Evolutionary conservation across 2,888 invertebrate genomes (phyloP).

Genomic region (Machimus rusticus): DNA sequence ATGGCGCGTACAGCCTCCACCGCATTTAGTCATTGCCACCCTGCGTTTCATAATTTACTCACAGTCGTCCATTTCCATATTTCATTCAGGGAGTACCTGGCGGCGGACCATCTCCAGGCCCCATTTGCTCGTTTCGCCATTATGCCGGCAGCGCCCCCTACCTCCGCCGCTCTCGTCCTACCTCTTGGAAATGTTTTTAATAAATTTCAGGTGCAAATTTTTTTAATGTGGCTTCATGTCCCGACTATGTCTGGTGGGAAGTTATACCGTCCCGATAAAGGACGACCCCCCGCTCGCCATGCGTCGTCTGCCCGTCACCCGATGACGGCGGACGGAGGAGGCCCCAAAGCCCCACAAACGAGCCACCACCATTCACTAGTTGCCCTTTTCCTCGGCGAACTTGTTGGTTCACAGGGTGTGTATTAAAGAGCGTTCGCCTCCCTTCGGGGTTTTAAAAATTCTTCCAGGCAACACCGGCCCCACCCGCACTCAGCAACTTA

Average conservation of each 20-base stretch:
- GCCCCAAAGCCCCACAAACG: background rate
- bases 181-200: slow-evolving; percentile 1
- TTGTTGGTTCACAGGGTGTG: slow-evolving; percentile 12
- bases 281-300: background rate
- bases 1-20: background rate
- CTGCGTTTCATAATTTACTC: slow-evolving; percentile 12
- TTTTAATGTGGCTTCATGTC: slow-evolving; percentile 14
- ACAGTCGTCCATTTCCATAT: background rate
- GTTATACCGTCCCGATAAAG: background rate
- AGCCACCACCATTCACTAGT: background rate
- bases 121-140: slow-evolving; percentile 3
- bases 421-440: background rate
- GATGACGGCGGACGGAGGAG: background rate
- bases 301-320: background rate
- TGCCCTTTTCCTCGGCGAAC: background rate
- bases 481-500: background rate
- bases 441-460: background rate
- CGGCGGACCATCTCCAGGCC: background rate
- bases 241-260: background rate
- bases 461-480: background rate
- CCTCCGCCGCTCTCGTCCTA: background rate
- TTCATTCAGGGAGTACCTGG: background rate
- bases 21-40: background rate
- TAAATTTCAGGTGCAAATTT: slow-evolving; percentile 28
- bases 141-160: background rate